Percentiles rank a stretch among this genome's conserved stretches.
Conservation (phyloP, 2,113 vertebrate genomes). For the Craseonycteris thonglongyai region DNA sequence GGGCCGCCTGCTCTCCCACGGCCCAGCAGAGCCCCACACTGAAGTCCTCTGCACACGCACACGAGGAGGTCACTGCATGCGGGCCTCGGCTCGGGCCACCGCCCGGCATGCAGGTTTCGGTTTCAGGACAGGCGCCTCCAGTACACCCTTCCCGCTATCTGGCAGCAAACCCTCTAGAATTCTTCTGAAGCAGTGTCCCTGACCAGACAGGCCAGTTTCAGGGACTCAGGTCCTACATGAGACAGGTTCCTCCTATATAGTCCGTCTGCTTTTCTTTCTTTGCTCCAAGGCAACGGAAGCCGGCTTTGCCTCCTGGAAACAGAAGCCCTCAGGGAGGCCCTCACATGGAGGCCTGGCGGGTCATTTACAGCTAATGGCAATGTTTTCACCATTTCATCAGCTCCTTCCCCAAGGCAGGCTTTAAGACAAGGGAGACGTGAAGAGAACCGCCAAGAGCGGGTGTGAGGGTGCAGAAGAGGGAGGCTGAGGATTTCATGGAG, state of each 20-base stretch:
- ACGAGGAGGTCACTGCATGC: background rate
- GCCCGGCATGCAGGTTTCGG: fast-evolving
- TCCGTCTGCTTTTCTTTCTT: background rate
- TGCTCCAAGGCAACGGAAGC: conserved; percentile 5
- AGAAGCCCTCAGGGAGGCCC: background rate
- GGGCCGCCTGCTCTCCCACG: background rate
- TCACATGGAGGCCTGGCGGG: background rate
- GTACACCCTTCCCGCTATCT: background rate
- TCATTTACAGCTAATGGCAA: background rate
- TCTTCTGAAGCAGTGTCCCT: background rate
- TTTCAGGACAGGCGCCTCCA: background rate
- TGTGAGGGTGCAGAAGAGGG: background rate
- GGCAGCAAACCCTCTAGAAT: background rate
- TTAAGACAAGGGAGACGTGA: background rate
- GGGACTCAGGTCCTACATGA: background rate
- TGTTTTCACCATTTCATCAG: background rate
- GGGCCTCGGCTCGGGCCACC: background rate
- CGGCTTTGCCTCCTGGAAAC: background rate
- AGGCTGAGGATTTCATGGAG: background rate
- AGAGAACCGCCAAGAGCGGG: background rate
- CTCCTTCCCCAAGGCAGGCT: background rate
- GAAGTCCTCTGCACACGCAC: background rate
- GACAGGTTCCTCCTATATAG: background rate
- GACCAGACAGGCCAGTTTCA: background rate
- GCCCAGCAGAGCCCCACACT: background rate